Conservation (phyloP, 2,797 vertebrate species). For the Sebastes iracundus region DNA sequence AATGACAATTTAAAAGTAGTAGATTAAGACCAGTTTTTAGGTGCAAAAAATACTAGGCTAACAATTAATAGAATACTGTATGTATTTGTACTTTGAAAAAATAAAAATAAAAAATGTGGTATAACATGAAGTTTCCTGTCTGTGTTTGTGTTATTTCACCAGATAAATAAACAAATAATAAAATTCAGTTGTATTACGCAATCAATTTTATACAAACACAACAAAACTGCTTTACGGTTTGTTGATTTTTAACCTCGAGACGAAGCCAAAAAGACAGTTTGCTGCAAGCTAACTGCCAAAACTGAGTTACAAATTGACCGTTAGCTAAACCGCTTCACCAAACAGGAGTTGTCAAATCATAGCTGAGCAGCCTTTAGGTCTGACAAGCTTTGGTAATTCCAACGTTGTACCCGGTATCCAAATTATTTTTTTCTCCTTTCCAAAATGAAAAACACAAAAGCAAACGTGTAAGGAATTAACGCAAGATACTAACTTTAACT, state of each 20-base stretch:
- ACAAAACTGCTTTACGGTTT: neutral
- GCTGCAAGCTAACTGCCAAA: neutral
- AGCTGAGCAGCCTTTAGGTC: neutral
- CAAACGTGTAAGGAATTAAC: neutral
- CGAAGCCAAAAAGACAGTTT: neutral
- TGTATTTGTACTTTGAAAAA: neutral
- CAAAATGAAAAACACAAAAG: neutral
- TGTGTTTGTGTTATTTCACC: neutral
- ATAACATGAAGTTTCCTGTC: neutral
- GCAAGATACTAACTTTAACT: neutral
- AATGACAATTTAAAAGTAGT: neutral
- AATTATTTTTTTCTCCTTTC: neutral
- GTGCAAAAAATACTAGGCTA: neutral
- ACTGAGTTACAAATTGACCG: too few species aligned
- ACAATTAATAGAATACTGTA: neutral
- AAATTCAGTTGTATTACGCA: neutral
- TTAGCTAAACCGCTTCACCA: too few species aligned
- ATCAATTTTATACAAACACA: neutral
- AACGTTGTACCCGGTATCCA: too few species aligned
- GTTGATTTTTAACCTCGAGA: neutral
- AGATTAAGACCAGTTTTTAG: neutral
- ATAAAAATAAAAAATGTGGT: too few species aligned
- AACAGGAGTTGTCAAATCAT: neutral
- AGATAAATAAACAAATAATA: neutral
- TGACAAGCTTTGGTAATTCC: neutral